Base-by-base conservation (phyloP, 1,140 invertebrate species). In the Drosophila serrata region DNA sequence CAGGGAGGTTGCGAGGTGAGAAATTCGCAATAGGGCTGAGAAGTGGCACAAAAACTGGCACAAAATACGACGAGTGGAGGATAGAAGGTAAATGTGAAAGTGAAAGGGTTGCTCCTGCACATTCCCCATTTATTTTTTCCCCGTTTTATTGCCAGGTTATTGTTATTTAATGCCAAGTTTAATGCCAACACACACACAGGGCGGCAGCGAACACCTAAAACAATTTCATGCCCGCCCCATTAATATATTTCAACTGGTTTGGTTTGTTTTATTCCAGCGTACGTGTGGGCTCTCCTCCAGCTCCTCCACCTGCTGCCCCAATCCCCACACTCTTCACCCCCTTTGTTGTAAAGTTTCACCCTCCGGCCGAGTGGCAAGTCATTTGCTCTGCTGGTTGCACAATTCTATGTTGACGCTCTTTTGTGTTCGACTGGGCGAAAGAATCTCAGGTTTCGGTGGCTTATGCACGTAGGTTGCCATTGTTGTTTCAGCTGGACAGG, bases 101-200 rank as follows among this genome's bases (percentile, higher is more conserved):
- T 48, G 61, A 68, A 88, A 82, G 84, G 76, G 84, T 82, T 88
- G 48, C 55, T 73, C 7, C 40, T 46, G 27, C 39, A 15, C 46
- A 43, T 59, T 27, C 43, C 24, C 48, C 43, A 12, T 22, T 37
- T 35, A 15, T 22, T 53, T 53, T 53, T 53, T 31, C 15, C 27
- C 39, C 57, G 49, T 74, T 87, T 88, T 90, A 87, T 88, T 88
- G 84, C 81, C 75, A 72, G 65, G 80, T 82, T 90, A 88, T 87
- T 88, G 84, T 87, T 87, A 87, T 90, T 87, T 87, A 87, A 87
- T 87, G 82, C 75, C 82, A 81, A 75, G 75, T 75, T 86, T 86
- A 86, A 82, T 82, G 76, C 80, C 79, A 88, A 87, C 84, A 68
- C 77, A 67, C 33, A 65, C 31, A 67, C 48, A 49, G 27, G 27